phyloP scores from a whole-genome alignment of 2,113 vertebrate species.

The Cavia porcellus region DNA sequence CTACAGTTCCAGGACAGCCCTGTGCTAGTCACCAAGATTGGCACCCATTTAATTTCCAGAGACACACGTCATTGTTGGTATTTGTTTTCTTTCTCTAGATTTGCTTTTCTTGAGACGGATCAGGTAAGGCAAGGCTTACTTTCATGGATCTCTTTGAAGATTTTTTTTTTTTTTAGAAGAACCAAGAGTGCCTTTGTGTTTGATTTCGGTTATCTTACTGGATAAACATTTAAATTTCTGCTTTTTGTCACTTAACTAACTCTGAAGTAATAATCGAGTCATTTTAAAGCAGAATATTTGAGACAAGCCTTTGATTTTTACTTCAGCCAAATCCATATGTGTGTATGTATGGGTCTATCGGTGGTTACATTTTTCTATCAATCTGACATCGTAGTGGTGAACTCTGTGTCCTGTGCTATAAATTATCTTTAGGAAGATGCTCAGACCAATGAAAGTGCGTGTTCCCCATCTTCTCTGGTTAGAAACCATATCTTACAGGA shows the following conservation, averaged over 20 bases:
- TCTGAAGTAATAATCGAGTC: slow-evolving; percentile 83
- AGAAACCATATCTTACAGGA: slow-evolving; percentile 54
- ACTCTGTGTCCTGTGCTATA: slow-evolving; percentile 49
- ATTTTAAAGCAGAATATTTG: slow-evolving; percentile 82
- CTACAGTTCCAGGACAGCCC: not conserved
- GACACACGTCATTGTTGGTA: not conserved
- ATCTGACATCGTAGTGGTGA: not conserved
- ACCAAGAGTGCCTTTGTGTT: slow-evolving; percentile 64
- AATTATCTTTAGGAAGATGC: slow-evolving; percentile 59
- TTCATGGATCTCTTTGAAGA: slow-evolving; percentile 52
- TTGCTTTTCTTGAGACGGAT: not conserved
- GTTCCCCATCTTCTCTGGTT: not conserved
- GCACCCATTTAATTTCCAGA: not conserved
- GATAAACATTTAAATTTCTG: slow-evolving; percentile 84
- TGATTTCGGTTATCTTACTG: slow-evolving; percentile 81
- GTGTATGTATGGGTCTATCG: slow-evolving; percentile 62
- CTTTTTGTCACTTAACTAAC: slow-evolving; percentile 80
- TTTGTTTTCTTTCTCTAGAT: slow-evolving; percentile 39
- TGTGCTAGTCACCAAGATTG: not conserved
- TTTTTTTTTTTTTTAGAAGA: not conserved
- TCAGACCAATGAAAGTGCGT: slow-evolving; percentile 19
- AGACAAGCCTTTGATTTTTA: slow-evolving; percentile 83
- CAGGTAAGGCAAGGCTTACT: not conserved
- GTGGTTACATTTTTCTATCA: slow-evolving; percentile 72
- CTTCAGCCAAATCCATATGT: slow-evolving; percentile 72